Evolutionary conservation across 2,113 vertebrate species (phyloP), one percentile per base, ranked within the genome.

Genomic region (Nesoenas mayeri): DNA sequence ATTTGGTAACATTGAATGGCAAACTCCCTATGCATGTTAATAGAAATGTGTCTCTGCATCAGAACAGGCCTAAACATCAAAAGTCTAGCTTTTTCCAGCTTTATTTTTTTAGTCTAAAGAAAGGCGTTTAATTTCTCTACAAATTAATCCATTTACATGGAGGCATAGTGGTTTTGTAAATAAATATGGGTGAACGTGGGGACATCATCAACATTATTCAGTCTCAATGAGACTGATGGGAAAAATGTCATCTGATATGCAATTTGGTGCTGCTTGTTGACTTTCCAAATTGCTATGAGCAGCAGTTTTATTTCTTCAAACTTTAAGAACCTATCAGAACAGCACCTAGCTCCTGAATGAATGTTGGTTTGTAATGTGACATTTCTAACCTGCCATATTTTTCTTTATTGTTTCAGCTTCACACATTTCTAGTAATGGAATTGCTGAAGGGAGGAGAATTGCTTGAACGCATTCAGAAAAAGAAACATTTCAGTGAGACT

Each of bases 361-460:
- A 25, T 25, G 31, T 61, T 84, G 25, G 12, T 75, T 61, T 50
- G 28, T 79, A 64, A 38, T 22, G 15, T 77, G 58, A 21, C 11
- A 42, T 85, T 75, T 73, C 6, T 91, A 69, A 89, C 32, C 0
- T n/a, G 4, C 17, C 26, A 0, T 79, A 5, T 79, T 89, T 71
- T 78, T 73, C 67, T 95, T 85, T 40, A 22, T 42, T 79, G 36
- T 88, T 94, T 85, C 84, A 99, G 99, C 98, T 99, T 90, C 99
- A 99, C 96, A 99, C 99, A 0, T 99, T 99, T 93, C 97, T 99
- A 67, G 99, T 99, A 54, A 98, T 99, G 98, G 99, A 99, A 90
- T 98, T 99, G 85, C 97, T 99, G 50, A 98, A 98, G 25, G 99
- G 99, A 42, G 99, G 99, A 20, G 99, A 99, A 96, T 97, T 99